Evolutionary conservation across 2,888 invertebrate species (phyloP), one percentile per base, ranked within the genome.

Genomic region (Drosophila mayaguana): DNA sequence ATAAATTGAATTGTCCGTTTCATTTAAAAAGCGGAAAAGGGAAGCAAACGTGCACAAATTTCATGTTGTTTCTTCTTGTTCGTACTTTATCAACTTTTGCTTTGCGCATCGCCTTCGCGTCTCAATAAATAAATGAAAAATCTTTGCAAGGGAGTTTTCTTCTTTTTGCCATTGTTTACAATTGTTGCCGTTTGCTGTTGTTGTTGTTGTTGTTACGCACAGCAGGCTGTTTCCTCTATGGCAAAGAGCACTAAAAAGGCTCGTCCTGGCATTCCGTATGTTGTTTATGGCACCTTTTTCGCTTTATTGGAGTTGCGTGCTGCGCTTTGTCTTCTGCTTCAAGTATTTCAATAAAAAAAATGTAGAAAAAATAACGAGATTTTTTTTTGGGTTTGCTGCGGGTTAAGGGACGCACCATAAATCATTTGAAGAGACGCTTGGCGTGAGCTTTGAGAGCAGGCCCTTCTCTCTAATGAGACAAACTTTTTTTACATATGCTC

Each of bases 1-100:
- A 90, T 78, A 85, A 88, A 90, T 89, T 90, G 90, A 88, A 89
- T 90, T 90, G 90, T 90, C 77, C 87, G 90, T 78, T 80, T 81
- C 81, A 85, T 79, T 90, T 90, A 78, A 80, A 82, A 57, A 69
- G 75, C 88, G 88, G 80, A 88, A 90, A 75, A 79, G 63, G 77
- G 74, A 74, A 69, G 80, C 60, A 73, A 88, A 88, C 82, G 80
- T 76, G 84, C 64, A 76, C 63, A 76, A 83, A 80, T 76, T 84
- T 87, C 53, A 62, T 28, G 72, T 71, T 83, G 50, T 48, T 53
- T 50, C 61, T 55, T 40, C n/a, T 32, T 28, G 28, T 63, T 63
- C 63, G 66, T 72, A 76, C 69, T 72, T 71, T 71, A 68, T 63
- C 63, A 45, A 62, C 64, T 60, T 66, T 66, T 67, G 55, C 79